These are phyloP conservation scores for Digitonthophagus gazella DNA, from an alignment of 2,888 invertebrate genomes.

Conservation along the genomic window DNA sequence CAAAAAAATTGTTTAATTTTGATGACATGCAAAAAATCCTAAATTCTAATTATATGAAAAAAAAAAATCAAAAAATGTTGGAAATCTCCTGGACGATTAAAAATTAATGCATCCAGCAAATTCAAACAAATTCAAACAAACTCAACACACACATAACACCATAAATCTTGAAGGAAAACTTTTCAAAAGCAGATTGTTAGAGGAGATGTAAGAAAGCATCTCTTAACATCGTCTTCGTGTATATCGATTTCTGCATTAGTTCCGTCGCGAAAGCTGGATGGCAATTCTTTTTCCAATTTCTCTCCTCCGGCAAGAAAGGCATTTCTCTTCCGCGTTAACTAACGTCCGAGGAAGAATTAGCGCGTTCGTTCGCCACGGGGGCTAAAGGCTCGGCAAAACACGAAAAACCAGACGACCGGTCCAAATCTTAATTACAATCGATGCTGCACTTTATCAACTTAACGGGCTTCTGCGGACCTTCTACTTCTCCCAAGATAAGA, in stretches of 20 bases:
- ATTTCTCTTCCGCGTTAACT: conserved; percentile 14
- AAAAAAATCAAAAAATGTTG: no score
- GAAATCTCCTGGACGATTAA: no score
- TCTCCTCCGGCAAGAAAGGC: conserved; percentile 4
- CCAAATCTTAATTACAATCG: conserved; percentile 16
- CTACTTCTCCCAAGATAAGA: conserved; percentile 5
- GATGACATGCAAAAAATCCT: no score
- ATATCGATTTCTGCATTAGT: not conserved
- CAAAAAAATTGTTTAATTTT: no score
- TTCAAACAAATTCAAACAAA: no score
- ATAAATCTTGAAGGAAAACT: not conserved
- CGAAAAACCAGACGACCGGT: conserved; percentile 7
- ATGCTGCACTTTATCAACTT: conserved; percentile 16
- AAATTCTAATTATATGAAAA: no score
- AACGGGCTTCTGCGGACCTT: not conserved
- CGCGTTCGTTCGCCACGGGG: not conserved
- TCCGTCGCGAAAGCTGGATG: not conserved
- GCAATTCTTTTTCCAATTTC: conserved; percentile 13
- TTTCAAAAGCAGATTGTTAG: no score
- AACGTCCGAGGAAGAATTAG: conserved; percentile 14
- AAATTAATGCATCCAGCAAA: no score
- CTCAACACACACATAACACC: not conserved
- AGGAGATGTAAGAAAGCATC: not conserved
- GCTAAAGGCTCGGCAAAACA: conserved; percentile 6
- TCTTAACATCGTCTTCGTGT: not conserved